phyloP scores from a whole-genome alignment of 2,797 vertebrate species.

The Ambastaia sidthimunki region DNA sequence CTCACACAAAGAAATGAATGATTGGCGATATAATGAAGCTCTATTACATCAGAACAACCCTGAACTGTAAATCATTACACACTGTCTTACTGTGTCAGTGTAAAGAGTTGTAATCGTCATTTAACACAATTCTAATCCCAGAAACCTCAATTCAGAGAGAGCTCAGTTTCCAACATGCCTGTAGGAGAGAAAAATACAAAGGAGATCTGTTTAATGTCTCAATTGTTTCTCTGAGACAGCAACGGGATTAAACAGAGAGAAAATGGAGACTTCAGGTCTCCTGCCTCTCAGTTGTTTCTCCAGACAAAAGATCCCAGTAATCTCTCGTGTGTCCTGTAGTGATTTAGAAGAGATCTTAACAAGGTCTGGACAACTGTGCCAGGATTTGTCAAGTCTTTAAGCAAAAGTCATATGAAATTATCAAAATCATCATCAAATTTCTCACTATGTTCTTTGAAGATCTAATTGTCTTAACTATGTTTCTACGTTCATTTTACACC shows the following conservation, averaged over 20 bases:
- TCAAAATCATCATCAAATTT: neutral
- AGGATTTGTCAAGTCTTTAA: no score
- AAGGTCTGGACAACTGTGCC: no score
- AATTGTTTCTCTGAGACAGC: slow-evolving; percentile 13
- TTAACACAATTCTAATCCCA: slow-evolving; percentile 19
- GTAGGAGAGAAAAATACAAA: neutral
- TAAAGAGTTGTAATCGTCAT: neutral
- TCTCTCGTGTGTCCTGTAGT: neutral
- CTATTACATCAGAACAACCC: slow-evolving; percentile 59
- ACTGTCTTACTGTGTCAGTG: slow-evolving; percentile 7
- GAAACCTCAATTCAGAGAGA: neutral
- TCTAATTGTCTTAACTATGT: neutral
- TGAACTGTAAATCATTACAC: slow-evolving; percentile 55
- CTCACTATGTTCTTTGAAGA: neutral
- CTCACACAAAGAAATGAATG: slow-evolving; percentile 46
- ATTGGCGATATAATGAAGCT: slow-evolving; percentile 58
- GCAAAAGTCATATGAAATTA: no score
- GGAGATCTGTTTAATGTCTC: slow-evolving; percentile 17
- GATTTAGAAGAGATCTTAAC: neutral
- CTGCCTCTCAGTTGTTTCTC: neutral
- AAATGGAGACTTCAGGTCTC: neutral
- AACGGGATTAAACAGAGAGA: neutral
- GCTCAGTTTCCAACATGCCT: neutral
- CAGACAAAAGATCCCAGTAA: neutral
- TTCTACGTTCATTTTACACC: neutral